Percentiles rank a stretch among this genome's conserved stretches.
phyloP scores from a whole-genome alignment of 23 tunicate genomes.

The Halocynthia roretzi region DNA sequence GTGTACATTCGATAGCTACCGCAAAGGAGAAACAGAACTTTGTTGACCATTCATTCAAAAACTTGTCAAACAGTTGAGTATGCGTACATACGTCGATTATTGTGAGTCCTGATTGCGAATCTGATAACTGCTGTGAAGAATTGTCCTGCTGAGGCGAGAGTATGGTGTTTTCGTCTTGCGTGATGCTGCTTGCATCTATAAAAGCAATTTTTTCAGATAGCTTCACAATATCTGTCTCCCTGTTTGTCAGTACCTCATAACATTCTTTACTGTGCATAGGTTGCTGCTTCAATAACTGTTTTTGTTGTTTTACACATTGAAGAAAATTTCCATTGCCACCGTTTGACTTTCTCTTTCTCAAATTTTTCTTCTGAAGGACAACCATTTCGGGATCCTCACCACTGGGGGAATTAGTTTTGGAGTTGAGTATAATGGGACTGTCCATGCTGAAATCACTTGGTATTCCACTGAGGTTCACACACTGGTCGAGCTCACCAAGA shows the following conservation, averaged over 20 bases:
- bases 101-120: slow-evolving; percentile 12
- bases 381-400: too few relatives aligned
- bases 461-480: background rate
- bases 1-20: background rate
- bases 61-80: slow-evolving; percentile 1
- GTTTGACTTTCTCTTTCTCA: too few relatives aligned
- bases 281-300: too few relatives aligned
- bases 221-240: too few relatives aligned
- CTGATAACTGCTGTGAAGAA: background rate
- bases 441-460: background rate
- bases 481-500: background rate
- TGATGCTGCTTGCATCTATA: background rate
- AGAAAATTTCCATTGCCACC: too few relatives aligned
- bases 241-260: too few relatives aligned
- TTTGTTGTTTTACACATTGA: too few relatives aligned
- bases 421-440: too few relatives aligned
- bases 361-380: too few relatives aligned
- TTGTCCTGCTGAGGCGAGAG: background rate
- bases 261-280: too few relatives aligned
- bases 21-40: slow-evolving; percentile 13
- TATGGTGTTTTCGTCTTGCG: background rate
- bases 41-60: slow-evolving; percentile 14
- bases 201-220: too few relatives aligned
- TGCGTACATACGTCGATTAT: slow-evolving; percentile 28
- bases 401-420: too few relatives aligned